phyloP scores from a whole-genome alignment of 2,888 invertebrate species.

The Orchestes rusci region DNA sequence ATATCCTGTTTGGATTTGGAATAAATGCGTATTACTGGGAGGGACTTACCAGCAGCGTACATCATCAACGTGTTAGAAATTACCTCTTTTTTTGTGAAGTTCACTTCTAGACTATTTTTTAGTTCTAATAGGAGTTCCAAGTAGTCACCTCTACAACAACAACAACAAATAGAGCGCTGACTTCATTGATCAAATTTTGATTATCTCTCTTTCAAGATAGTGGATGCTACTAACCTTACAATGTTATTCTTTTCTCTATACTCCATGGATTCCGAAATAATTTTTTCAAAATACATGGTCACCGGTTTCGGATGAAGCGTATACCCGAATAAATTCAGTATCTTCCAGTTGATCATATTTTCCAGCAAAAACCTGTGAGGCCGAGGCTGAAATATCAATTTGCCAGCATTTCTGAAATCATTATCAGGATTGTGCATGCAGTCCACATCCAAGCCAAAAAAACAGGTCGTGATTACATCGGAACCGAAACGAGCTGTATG shows the following conservation, averaged over 20 bases:
- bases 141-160: constrained; percentile 43
- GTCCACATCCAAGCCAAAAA: constrained; percentile 7
- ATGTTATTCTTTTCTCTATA: constrained; percentile 11
- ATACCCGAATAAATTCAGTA: constrained; percentile 3
- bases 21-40: too few species aligned
- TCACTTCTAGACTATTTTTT: constrained; percentile 8
- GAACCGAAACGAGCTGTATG: constrained; percentile 5
- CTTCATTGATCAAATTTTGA: background rate
- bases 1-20: too few species aligned
- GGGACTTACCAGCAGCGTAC: constrained; percentile 7
- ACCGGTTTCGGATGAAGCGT: background rate
- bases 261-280: background rate
- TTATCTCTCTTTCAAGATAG: too few species aligned
- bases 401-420: constrained; percentile 7
- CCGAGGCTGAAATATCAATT: constrained; percentile 1
- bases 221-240: constrained; percentile 2
- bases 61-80: constrained; percentile 30
- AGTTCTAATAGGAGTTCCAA: constrained; percentile 44
- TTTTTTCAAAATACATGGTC: constrained; percentile 2
- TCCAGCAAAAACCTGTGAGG: constrained; percentile 5
- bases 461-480: constrained; percentile 6
- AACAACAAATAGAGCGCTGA: background rate
- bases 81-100: constrained; percentile 33
- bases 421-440: constrained; percentile 7
- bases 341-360: constrained; percentile 3